Percentiles rank a stretch among this genome's conserved stretches.
Evolutionary conservation across 2,797 vertebrate genomes (phyloP).

Genomic region (Morus bassanus): DNA sequence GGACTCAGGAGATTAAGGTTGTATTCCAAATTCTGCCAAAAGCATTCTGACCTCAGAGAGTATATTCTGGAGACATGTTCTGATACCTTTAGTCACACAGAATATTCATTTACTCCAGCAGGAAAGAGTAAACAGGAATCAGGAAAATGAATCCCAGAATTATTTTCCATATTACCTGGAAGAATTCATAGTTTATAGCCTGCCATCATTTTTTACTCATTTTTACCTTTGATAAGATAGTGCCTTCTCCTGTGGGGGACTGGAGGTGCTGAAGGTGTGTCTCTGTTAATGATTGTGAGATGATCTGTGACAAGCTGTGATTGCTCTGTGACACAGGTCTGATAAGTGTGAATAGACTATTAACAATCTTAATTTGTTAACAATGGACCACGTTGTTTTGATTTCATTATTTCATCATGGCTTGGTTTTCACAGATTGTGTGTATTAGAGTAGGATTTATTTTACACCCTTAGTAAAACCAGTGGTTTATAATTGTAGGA

Average conservation of each 20-base stretch:
- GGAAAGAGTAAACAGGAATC: not conserved
- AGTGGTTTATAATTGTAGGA: not conserved
- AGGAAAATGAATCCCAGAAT: not conserved
- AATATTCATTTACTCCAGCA: not conserved
- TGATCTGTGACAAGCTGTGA: not conserved
- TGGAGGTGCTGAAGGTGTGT: not conserved
- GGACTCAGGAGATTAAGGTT: not conserved
- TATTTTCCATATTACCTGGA: not conserved
- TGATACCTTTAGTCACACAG: not conserved
- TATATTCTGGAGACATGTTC: not conserved
- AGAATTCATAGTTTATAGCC: not conserved
- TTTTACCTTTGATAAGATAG: not conserved
- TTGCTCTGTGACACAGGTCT: not conserved
- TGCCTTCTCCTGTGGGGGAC: not conserved
- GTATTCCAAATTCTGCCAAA: conserved; percentile 29
- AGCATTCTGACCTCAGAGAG: not conserved
- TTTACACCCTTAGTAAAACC: not conserved
- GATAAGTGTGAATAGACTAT: not conserved
- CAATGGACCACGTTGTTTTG: not conserved
- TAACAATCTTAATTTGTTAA: not conserved
- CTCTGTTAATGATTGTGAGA: not conserved
- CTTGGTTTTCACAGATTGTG: not conserved
- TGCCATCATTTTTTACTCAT: not conserved
- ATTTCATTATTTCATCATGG: not conserved
- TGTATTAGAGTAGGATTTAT: not conserved